A percentile compares a stretch with the other conserved stretches of the same genome.
phyloP scores from a whole-genome alignment of 2,797 vertebrate species.

The Borostomias antarcticus region DNA sequence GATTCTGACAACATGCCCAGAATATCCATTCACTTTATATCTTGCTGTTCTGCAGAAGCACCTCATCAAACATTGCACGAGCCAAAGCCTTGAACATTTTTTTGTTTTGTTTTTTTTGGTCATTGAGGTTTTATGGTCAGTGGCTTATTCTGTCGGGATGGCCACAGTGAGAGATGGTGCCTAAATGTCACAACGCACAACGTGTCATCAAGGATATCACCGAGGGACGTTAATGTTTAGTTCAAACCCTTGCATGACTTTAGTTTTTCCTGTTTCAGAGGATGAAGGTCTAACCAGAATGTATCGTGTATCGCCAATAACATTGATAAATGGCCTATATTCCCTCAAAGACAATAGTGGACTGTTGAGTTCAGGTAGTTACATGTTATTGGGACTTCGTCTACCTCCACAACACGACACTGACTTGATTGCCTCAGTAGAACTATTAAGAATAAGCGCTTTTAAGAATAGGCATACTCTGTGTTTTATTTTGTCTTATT shows the following conservation, averaged over 20 bases:
- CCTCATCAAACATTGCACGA: slow-evolving; percentile 1
- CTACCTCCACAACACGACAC: slow-evolving; percentile 94
- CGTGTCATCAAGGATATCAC: not conserved
- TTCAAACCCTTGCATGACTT: not conserved
- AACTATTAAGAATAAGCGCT: slow-evolving; percentile 49
- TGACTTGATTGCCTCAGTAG: slow-evolving; percentile 93
- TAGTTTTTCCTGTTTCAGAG: not conserved
- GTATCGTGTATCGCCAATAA: not conserved
- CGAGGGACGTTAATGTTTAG: not conserved
- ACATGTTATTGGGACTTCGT: slow-evolving; percentile 94
- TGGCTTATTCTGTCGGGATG: not conserved
- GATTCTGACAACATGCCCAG: not conserved
- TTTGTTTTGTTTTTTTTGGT: not conserved
- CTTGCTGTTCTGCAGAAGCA: not conserved
- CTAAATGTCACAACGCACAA: not conserved
- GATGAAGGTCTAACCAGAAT: not conserved
- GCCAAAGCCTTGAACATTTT: not conserved
- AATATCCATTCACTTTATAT: slow-evolving; percentile 16
- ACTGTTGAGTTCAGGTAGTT: slow-evolving; percentile 98
- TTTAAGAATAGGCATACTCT: not conserved
- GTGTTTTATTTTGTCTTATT: too few relatives aligned
- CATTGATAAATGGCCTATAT: not conserved
- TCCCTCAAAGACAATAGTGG: slow-evolving; percentile 52
- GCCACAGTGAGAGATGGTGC: not conserved
- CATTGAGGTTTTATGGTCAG: not conserved